A percentile compares a stretch with the other conserved stretches of the same genome.
phyloP scores from a whole-genome alignment of 2,113 vertebrate genomes.

The Promerops cafer region DNA sequence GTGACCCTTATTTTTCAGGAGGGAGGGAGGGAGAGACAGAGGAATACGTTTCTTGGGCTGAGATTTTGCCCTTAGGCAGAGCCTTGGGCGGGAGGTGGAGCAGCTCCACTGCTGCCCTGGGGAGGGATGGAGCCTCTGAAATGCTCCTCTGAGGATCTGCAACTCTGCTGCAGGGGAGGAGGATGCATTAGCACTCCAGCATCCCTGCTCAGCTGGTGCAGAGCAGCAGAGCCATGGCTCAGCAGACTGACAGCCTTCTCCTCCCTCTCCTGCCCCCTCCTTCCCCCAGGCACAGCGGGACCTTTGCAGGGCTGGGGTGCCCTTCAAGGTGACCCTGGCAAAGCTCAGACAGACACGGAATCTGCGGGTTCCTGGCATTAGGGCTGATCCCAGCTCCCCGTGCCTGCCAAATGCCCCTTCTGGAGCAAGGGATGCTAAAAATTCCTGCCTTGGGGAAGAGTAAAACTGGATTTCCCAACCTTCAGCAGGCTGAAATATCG shows the following conservation, averaged over 20 bases:
- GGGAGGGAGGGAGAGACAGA: background rate
- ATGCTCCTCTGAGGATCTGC: background rate
- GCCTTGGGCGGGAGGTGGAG: slow-evolving; percentile 38
- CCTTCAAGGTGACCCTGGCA: background rate
- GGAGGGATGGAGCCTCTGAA: background rate
- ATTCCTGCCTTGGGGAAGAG: background rate
- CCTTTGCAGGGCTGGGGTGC: background rate
- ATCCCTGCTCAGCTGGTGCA: background rate
- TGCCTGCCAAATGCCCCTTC: background rate
- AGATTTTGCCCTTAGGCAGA: slow-evolving; percentile 45
- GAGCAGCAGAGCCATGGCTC: background rate
- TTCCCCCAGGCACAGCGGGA: background rate
- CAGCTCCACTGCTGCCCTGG: background rate
- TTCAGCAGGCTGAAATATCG: background rate
- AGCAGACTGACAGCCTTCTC: background rate
- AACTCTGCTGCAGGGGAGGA: background rate
- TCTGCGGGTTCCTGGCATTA: fast-evolving
- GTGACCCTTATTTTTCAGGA: slow-evolving; percentile 19
- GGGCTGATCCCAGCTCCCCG: background rate
- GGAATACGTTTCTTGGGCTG: background rate
- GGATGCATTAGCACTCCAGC: background rate
- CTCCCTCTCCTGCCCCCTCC: background rate
- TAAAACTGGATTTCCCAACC: fast-evolving
- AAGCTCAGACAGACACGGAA: background rate
- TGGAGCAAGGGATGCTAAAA: background rate